A percentile compares a stretch with the other conserved stretches of the same genome.
phyloP scores from a whole-genome alignment of 2,888 invertebrate species.

The Cetonia aurata region DNA sequence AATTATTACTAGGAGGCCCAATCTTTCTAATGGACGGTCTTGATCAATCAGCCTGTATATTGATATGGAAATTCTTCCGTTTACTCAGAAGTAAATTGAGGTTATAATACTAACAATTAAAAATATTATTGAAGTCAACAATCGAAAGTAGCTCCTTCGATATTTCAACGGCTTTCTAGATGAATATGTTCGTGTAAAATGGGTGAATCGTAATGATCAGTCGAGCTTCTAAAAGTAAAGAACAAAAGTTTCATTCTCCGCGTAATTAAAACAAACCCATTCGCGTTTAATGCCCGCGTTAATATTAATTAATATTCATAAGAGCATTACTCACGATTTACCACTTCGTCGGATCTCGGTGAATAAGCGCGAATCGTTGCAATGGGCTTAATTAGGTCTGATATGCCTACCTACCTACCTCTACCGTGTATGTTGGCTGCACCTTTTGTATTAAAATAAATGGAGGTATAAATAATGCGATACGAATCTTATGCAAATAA shows the following conservation, averaged over 20 bases:
- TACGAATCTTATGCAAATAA: too few relatives aligned
- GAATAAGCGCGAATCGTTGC: too few relatives aligned
- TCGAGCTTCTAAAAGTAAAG: slow-evolving; percentile 2
- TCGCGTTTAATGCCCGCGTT: background rate
- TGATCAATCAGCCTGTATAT: too few relatives aligned
- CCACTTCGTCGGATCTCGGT: background rate
- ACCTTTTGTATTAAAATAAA: too few relatives aligned
- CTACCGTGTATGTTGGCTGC: too few relatives aligned
- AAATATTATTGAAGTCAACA: slow-evolving; percentile 2
- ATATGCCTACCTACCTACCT: too few relatives aligned
- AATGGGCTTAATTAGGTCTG: too few relatives aligned
- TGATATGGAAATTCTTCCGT: too few relatives aligned
- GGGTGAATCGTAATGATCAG: slow-evolving; percentile 15
- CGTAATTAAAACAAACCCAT: slow-evolving; percentile 33
- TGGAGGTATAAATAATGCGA: too few relatives aligned
- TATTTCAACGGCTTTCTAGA: slow-evolving; percentile 21
- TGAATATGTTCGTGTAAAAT: slow-evolving; percentile 12
- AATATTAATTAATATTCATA: slow-evolving; percentile 30
- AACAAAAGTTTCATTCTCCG: slow-evolving; percentile 22
- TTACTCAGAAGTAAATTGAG: background rate
- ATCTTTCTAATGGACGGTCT: too few relatives aligned
- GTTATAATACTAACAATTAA: background rate
- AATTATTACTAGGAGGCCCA: too few relatives aligned
- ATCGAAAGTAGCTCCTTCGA: slow-evolving; percentile 10
- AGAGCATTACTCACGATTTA: slow-evolving; percentile 21